Evolutionary conservation across 2,888 invertebrate species (phyloP), one percentile per base, ranked within the genome.

Genomic region (Cosmia pyralina): DNA sequence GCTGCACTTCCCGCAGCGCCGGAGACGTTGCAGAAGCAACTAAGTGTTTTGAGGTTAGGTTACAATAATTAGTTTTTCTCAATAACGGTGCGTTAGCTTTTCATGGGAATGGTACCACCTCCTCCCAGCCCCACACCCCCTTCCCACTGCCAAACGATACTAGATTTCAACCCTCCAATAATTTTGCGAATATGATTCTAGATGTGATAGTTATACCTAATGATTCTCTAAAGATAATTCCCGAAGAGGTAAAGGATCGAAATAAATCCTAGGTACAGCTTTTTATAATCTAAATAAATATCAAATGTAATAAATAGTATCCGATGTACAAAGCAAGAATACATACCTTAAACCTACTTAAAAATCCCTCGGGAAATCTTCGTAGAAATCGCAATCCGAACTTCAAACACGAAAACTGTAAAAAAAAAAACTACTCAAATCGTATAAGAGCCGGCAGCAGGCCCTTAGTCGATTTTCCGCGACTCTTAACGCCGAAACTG

Each of bases 401-500:
- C 62, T 57, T 69, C 75, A 75, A 71, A 83, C 52, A 69, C 62
- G 41, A 19, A 63, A 57, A 41, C 11, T 17, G n/a, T 19, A 41
- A 52, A 75, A 67, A 77, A 75, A 66, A n/a, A 50, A 38, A 46
- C 28, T 15, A 58, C 28, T 62, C 57, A 75, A 78, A 28, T 66
- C 58, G 55, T 34, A 11, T 60, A 65, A 75, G 53, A 57, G 68
- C 38, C 11, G 3, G 15, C 28, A 34, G 34, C 22, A 22, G 53
- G 59, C 71, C 69, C 60, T 71, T 69, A 77, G 70, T 66, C 64
- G 68, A 79, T 77, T 73, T 77, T 85, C 71, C 67, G 69, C 64
- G 70, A 76, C 63, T 72, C 77, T 77, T 75, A 77, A 77, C 73
- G 66, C 70, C 65, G 44, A 83, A 80, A 68, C 55, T 34, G 55